These are phyloP conservation scores for Mus minutoides DNA, from an alignment of 2,797 vertebrate genomes.

Conservation along the genomic window DNA sequence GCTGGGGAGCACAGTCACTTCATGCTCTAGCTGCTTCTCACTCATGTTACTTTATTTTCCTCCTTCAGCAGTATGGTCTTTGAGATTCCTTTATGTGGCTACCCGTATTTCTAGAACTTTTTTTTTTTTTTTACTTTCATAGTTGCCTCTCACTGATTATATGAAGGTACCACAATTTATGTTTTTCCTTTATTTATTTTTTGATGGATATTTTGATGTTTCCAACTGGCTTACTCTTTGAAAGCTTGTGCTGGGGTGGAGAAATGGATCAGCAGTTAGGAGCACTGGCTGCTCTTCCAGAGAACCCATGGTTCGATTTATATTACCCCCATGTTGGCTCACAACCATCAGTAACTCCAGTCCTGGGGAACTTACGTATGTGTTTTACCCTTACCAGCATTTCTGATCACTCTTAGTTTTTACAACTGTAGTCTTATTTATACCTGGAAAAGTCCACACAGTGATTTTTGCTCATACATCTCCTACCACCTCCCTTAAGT, in stretches of 20 bases:
- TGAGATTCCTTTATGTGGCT: constrained; percentile 5
- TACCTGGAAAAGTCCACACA: background rate
- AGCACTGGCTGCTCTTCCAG: background rate
- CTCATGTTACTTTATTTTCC: background rate
- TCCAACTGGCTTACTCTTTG: background rate
- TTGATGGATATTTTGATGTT: constrained; percentile 29
- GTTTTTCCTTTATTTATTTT: background rate
- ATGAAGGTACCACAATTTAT: background rate
- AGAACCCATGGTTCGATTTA: background rate
- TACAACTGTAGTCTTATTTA: background rate
- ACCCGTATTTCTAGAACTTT: background rate
- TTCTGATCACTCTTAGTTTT: background rate
- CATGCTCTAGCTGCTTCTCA: background rate
- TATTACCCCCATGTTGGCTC: background rate
- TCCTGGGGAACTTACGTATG: background rate
- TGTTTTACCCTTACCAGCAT: background rate
- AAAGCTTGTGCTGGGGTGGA: background rate
- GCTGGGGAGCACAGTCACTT: background rate
- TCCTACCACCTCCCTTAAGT: background rate
- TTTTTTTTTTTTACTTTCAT: constrained; percentile 23
- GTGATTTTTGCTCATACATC: background rate
- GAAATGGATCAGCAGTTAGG: background rate
- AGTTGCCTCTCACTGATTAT: background rate
- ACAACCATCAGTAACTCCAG: background rate
- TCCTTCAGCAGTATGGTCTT: constrained; percentile 18